Evolutionary conservation across 2,113 vertebrate species (phyloP).

Genomic region (Lagopus muta): DNA sequence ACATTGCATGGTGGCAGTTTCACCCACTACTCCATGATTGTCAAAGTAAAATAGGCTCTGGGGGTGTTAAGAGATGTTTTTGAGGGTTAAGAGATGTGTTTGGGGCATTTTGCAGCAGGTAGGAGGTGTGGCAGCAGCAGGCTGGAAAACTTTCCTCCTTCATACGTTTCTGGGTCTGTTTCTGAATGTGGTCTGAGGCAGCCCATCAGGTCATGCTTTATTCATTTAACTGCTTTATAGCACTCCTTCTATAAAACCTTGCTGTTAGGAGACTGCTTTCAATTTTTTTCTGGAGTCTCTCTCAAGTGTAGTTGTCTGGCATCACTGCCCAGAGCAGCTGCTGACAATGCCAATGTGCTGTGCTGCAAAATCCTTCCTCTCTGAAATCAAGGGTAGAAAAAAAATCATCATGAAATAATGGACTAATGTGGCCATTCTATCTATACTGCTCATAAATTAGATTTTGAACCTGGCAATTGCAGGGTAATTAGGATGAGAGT

Average conservation of each 20-base stretch:
- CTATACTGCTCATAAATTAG: conserved; percentile 63
- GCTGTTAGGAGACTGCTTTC: not conserved
- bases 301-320: not conserved
- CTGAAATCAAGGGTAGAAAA: not conserved
- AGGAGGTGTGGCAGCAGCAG: not conserved
- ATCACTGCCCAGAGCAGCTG: conserved; percentile 7
- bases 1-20: not conserved
- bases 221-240: not conserved
- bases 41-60: not conserved
- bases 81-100: not conserved
- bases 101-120: not conserved
- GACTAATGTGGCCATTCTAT: conserved; percentile 50
- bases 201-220: not conserved
- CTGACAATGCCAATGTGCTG: not conserved
- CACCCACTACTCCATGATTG: not conserved
- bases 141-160: not conserved
- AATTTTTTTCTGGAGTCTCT: not conserved
- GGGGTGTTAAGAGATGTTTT: not conserved
- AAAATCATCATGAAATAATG: conserved; percentile 50
- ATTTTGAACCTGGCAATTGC: conserved; percentile 59
- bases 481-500: conserved; percentile 66
- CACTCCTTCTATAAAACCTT: not conserved
- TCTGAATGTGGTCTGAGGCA: not conserved
- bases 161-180: not conserved
- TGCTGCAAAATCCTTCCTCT: not conserved